Base-by-base conservation (phyloP, 1,140 invertebrate species). In the Panulirus ornatus region DNA sequence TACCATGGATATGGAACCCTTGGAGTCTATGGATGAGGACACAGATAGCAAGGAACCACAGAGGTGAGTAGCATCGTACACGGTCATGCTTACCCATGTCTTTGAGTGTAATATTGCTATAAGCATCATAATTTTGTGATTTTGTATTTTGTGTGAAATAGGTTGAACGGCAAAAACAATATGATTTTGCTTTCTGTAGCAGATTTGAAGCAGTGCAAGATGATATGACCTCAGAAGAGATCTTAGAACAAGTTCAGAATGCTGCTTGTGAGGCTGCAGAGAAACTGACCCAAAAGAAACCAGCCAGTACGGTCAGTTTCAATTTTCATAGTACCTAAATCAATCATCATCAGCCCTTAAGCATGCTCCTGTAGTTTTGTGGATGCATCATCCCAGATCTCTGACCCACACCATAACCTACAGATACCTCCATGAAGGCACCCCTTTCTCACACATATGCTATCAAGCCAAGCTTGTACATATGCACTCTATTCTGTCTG, bases 161-260 rank as follows among this genome's bases (percentile, higher is more conserved):
- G 58, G 27, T 30, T 0, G 27, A 5, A 22, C 27, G 30, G 22
- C 30, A 66, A 66, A 30, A 1, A 8, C 30, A 30, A 5, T 42
- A 71, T 22, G 0, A 94, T 0, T 96, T 96, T 8, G 30, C 66
- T 71, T 40, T 14, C 63, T 73, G 11, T 78, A 91, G 90, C 54
- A 91, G 87, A 92, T 97, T 97, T 94, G 97, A 97, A 93, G 96
- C 96, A 0, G 96, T 97, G 90, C 96, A 96, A 0, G 97, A 98
- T 93, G 96, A 97, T 93, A 75, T 97, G 88, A 96, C 96, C 2
- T 95, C 97, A 0, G 96, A 97, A 86, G 97, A 97, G 92, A 97
- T 98, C 75, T 93, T 98, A 2, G 96, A 95, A 6, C 96, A 97
- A 93, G 96, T 95, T 0, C 94, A 95, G 91, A 94, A 95, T 63